Evolutionary conservation across 2,888 invertebrate species (phyloP).

Genomic region (Steinernema hermaphroditum): DNA sequence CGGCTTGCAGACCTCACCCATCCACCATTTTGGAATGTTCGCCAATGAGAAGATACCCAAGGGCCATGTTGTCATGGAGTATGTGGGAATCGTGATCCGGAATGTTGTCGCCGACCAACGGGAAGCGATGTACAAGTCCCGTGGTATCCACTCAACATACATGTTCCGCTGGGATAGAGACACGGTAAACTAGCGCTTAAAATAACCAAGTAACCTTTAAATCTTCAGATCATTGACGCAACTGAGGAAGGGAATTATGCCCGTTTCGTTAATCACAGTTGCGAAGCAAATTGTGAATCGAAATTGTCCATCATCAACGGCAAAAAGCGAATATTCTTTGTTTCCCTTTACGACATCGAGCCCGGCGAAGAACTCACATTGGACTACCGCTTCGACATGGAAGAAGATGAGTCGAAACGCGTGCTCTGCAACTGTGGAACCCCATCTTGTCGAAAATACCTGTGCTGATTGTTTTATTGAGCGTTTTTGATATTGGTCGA

Average conservation of each 20-base stretch:
- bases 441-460: too few species aligned
- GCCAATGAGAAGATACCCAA: not conserved
- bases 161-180: not conserved
- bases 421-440: too few species aligned
- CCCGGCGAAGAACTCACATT: not conserved
- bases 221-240: not conserved
- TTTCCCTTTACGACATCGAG: not conserved
- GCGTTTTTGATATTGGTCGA: too few species aligned
- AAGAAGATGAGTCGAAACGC: not conserved
- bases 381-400: not conserved
- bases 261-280: not conserved
- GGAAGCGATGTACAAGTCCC: not conserved
- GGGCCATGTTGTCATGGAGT: not conserved
- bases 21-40: not conserved
- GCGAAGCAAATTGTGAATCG: not conserved
- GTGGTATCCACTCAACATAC: not conserved
- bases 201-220: not conserved
- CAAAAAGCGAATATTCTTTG: not conserved
- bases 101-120: not conserved
- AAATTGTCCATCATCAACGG: not conserved
- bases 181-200: not conserved
- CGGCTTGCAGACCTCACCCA: not conserved
- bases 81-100: not conserved
- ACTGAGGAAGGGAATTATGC: not conserved
- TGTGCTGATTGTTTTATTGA: too few species aligned